These are phyloP conservation scores for Progne subis DNA, from an alignment of 2,113 vertebrate species.

Conservation along the genomic window DNA sequence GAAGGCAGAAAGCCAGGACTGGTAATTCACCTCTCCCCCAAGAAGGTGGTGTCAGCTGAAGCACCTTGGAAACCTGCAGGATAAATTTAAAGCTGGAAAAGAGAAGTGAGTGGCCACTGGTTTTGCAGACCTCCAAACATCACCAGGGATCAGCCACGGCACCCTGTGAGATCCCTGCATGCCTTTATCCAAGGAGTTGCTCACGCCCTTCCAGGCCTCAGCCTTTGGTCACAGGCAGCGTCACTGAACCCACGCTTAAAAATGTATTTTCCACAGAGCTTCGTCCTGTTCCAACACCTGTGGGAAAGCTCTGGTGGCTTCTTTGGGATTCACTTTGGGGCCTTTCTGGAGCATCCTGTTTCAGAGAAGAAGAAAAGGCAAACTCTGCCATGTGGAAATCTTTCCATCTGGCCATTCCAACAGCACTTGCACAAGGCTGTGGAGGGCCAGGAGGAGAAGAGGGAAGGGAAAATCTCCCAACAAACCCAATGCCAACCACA, in stretches of 20 bases:
- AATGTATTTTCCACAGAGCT: not conserved
- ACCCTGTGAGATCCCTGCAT: not conserved
- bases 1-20: not conserved
- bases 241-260: not conserved
- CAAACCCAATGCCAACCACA: not conserved
- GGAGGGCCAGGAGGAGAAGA: not conserved
- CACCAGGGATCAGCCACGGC: not conserved
- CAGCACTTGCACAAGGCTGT: not conserved
- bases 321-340: not conserved
- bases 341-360: not conserved
- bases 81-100: not conserved
- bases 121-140: not conserved
- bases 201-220: not conserved
- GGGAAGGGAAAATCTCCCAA: not conserved
- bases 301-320: not conserved
- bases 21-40: not conserved
- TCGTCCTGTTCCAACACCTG: not conserved
- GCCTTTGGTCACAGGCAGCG: not conserved
- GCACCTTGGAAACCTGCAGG: not conserved
- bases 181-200: not conserved
- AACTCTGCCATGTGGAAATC: not conserved
- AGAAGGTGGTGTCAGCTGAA: not conserved
- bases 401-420: not conserved
- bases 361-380: not conserved
- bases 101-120: not conserved